Base-by-base conservation (phyloP, 2,888 invertebrate species). In the Prionchulus punctatus region DNA sequence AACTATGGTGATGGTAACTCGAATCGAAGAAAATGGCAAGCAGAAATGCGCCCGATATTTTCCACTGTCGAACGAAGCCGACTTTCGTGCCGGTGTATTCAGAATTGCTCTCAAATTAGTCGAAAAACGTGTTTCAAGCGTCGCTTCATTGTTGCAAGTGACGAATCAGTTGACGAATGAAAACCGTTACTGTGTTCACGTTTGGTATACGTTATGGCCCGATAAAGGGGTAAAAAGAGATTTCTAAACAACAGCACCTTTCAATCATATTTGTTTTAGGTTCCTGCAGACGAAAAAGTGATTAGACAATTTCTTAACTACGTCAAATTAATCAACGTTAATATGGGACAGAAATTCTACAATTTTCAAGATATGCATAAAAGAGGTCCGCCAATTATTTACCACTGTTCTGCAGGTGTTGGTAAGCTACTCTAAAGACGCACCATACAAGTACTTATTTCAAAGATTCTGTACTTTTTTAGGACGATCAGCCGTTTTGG, bases 121-220 rank as follows among this genome's bases (percentile, higher is more conserved):
- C 45, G 45, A 45, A 7, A 45, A 45, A 45, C 12, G 45, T 7
- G 12, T 23, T 12, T 45, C 45, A 23, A n/a, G 45, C 45, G 4
- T 7, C 18, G 45, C 45, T 45, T 12, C 45, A 7, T 45, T 45
- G 12, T 23, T 45, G 23, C 7, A 23, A 12, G 4, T 45, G 23
- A 45, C 23, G 4, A 45, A 45, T 45, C 23, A 7, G 7, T 23
- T 45, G 23, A 45, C 45, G 4, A 23, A 23, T 4, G 45, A 45
- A 45, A n/a, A 4, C 7, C 12, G 45, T n/a, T 45, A 45, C 23
- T 12, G 12, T 23, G 45, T 45, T 12, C 45, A 45, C 45, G 45
- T 45, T n/a, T 45, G 45, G 45, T 45, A 45, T 23, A 45, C 23
- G 45, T 23, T 45, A 23, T 45, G 45, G 45, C 45, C 45, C 23